Evolutionary conservation across 2,888 invertebrate species (phyloP).

Genomic region (Auanema sp.): DNA sequence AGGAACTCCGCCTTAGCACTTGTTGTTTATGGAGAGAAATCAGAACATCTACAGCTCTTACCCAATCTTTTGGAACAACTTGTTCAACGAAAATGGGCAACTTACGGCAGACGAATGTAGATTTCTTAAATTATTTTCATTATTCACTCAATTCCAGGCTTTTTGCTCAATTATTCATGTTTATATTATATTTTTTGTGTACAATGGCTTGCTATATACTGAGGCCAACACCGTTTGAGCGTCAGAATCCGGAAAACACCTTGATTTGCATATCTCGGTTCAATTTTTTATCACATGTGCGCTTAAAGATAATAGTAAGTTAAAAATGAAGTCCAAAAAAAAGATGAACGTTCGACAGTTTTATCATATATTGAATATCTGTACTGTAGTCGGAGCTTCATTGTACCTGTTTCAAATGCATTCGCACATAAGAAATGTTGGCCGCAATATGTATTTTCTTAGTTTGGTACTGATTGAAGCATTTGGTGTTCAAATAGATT

Average conservation of each 20-base stretch:
- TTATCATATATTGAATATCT: conserved; percentile 72
- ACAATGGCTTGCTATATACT: conserved; percentile 85
- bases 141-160: conserved; percentile 32
- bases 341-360: conserved; percentile 21
- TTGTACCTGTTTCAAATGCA: conserved; percentile 65
- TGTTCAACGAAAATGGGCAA: conserved; percentile 88
- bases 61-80: conserved; percentile 54
- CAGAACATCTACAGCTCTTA: conserved; percentile 46
- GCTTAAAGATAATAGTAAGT: background rate
- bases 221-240: conserved; percentile 73
- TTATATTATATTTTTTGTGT: conserved; percentile 84
- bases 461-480: conserved; percentile 85
- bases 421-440: conserved; percentile 76
- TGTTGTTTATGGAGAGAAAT: conserved; percentile 74
- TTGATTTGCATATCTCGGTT: conserved; percentile 8
- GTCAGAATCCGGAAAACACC: conserved; percentile 13
- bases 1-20: conserved; percentile 91
- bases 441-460: conserved; percentile 88
- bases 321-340: background rate
- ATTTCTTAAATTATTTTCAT: conserved; percentile 8
- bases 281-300: background rate
- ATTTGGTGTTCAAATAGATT: background rate
- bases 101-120: conserved; percentile 71
- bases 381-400: conserved; percentile 81
- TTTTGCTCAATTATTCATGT: conserved; percentile 78